A percentile compares a stretch with the other conserved stretches of the same genome.
These are phyloP conservation scores for Prietella phreatophila DNA, from an alignment of 2,113 vertebrate genomes.

Conservation along the genomic window DNA sequence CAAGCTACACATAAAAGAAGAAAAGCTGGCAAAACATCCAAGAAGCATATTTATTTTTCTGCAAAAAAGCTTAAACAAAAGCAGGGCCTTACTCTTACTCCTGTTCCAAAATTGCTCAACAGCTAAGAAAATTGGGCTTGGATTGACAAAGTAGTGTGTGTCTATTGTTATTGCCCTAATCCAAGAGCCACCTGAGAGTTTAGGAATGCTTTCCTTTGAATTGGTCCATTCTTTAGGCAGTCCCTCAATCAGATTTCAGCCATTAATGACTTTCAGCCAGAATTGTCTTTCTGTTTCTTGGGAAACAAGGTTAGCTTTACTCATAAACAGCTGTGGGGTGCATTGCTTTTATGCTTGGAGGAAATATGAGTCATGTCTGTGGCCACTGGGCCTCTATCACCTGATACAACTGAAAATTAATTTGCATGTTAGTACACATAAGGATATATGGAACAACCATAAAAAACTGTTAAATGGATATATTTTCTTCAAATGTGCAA, in stretches of 20 bases:
- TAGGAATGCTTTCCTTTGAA: background rate
- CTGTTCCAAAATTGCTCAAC: background rate
- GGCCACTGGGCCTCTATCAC: constrained; percentile 37
- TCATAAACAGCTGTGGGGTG: constrained; percentile 23
- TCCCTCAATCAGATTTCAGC: constrained; percentile 30
- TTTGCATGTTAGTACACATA: background rate
- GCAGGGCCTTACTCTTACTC: background rate
- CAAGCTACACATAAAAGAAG: background rate
- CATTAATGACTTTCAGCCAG: background rate
- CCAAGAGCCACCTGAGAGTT: constrained; percentile 18
- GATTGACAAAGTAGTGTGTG: background rate
- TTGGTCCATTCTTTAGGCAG: constrained; percentile 7
- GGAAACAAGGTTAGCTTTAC: constrained; percentile 33
- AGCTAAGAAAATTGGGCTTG: background rate
- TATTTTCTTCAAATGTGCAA: background rate
- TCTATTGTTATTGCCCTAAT: constrained; percentile 1
- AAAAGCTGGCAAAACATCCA: background rate
- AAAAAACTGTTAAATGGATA: background rate
- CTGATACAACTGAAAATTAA: constrained; percentile 20
- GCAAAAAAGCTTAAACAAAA: background rate
- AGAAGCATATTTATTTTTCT: background rate
- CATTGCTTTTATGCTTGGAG: constrained; percentile 20
- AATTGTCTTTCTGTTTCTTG: constrained; percentile 12
- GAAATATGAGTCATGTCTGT: constrained; percentile 46
- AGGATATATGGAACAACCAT: background rate